phyloP scores from a whole-genome alignment of 2,797 vertebrate species.

The Echiichthys vipera region DNA sequence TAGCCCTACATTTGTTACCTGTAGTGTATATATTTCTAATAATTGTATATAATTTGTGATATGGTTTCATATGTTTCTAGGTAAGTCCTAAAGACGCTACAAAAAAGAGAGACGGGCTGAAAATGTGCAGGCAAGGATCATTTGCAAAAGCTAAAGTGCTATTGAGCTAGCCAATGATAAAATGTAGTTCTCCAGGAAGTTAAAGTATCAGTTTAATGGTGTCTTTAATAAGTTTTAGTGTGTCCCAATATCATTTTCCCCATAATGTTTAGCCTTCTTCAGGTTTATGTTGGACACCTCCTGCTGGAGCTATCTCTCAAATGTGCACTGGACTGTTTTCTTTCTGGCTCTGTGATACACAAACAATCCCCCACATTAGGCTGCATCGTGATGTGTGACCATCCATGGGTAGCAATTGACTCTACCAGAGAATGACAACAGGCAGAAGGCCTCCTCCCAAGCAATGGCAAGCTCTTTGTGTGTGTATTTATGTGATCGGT shows the following conservation, averaged over 20 bases:
- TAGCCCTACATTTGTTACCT: neutral
- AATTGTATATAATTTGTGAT: neutral
- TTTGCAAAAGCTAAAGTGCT: neutral
- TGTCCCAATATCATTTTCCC: neutral
- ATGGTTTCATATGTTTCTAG: neutral
- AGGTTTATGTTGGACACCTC: neutral
- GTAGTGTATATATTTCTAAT: neutral
- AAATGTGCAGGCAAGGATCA: neutral
- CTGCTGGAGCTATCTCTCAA: neutral
- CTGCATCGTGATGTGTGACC: conserved; percentile 44
- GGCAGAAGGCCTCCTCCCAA: conserved; percentile 25
- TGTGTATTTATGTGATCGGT: conserved; percentile 68
- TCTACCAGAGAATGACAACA: conserved; percentile 48
- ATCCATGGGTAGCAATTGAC: conserved; percentile 49
- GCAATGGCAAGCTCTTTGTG: conserved; percentile 44
- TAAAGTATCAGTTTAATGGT: neutral
- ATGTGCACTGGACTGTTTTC: conserved; percentile 11
- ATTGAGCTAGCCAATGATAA: neutral
- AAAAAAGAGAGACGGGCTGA: neutral
- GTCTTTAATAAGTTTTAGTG: neutral
- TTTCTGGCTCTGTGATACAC: conserved; percentile 21
- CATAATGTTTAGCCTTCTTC: neutral
- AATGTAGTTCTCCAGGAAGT: neutral
- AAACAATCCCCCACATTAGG: conserved; percentile 24
- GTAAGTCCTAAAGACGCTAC: neutral